Base-by-base conservation (phyloP, 2,888 invertebrate species). In the Bugula neritina region DNA sequence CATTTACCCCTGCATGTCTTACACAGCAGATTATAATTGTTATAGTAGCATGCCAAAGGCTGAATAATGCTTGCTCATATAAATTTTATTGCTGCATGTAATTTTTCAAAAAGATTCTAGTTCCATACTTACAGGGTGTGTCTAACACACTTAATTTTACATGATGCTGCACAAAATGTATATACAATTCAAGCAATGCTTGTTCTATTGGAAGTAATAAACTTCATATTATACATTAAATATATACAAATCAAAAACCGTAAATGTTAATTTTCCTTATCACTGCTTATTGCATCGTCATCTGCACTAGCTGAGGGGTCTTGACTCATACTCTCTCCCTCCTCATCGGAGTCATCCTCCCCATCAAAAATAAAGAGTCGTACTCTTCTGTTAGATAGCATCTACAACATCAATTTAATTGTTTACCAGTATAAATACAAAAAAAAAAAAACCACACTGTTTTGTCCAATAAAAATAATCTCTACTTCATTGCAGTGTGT, bases 331-430 rank as follows among this genome's bases (percentile, higher is more conserved):
- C 31, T 63, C 34, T 63, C 63, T 43, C 17, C 43, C 17, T 43
- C 43, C 21, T 63, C 63, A 31, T 63, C 63, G 13, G 63, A 63
- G 27, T 63, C 63, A 31, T 63, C 63, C 3, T 63, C 63, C 5
- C 21, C 63, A 31, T 63, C 63, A 27, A 31, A 63, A 27, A 63
- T 63, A 31, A 63, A 63, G 31, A 63, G 63, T 17, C 63, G 2
- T 31, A 63, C 63, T 17, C 63, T 21, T 31, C 63, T 21, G 31
- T 27, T 63, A 10, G 63, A 63, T 31, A 63, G 31, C 63, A 63
- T 63, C 63, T 63, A n/a, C 5, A 63, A 63, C 21, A 27, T 57
- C n/a, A n/a, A n/a, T n/a, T n/a, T n/a, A n/a, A n/a, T n/a, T n/a
- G n/a, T n/a, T n/a, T n/a, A n/a, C n/a, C n/a, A n/a, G n/a, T n/a